A percentile compares a stretch with the other conserved stretches of the same genome.
These are phyloP conservation scores for Psophia crepitans DNA, from an alignment of 2,113 vertebrate genomes.

Conservation along the genomic window DNA sequence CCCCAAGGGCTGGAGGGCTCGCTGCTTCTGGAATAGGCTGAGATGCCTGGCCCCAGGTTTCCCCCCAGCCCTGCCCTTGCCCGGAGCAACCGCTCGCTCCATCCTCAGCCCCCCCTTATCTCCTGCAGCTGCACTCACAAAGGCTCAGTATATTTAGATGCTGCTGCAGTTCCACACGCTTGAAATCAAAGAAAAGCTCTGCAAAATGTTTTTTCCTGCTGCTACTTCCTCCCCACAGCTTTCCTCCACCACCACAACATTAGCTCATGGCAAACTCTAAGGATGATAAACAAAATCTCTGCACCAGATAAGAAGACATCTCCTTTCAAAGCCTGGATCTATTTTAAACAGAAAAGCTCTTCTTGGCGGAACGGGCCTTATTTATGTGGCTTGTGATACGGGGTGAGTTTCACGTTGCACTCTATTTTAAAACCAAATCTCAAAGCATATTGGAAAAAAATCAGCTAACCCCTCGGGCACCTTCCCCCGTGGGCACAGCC, in stretches of 20 bases:
- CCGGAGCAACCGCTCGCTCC: neutral
- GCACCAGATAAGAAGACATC: neutral
- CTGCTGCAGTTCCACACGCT: neutral
- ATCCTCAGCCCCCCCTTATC: neutral
- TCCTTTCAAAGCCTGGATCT: neutral
- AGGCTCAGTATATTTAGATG: neutral
- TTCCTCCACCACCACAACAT: neutral
- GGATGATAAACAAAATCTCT: neutral
- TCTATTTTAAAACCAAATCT: neutral
- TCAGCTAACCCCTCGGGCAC: fast-evolving
- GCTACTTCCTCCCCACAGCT: neutral
- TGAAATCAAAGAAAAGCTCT: neutral
- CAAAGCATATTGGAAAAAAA: fast-evolving
- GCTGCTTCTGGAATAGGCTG: neutral
- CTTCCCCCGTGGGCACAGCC: neutral
- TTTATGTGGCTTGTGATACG: neutral
- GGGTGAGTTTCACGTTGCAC: neutral
- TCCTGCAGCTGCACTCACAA: neutral
- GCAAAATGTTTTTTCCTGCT: neutral
- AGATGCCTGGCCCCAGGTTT: neutral
- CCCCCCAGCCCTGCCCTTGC: neutral
- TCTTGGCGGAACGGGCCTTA: neutral
- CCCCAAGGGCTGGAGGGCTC: neutral
- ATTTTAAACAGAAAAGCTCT: slow-evolving; percentile 22
- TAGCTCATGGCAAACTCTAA: neutral